Conservation (phyloP, 1,140 invertebrate species). For the Sitobion miscanthi region DNA sequence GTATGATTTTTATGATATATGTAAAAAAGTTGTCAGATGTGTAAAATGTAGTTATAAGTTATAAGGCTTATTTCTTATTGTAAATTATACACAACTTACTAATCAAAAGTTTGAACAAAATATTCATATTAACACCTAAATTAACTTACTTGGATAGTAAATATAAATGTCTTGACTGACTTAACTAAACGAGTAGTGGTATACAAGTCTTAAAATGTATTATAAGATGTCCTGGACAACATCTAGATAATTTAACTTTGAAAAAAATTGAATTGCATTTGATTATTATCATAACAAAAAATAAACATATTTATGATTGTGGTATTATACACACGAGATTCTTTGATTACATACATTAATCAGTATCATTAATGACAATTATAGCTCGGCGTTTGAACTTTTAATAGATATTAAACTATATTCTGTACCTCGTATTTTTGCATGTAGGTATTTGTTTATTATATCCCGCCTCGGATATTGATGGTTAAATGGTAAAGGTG, state of each 20-base stretch:
- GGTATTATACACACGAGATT: too few relatives aligned
- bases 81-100: neutral
- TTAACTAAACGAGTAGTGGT: neutral
- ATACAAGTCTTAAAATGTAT: neutral
- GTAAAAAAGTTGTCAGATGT: neutral
- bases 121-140: neutral
- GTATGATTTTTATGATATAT: neutral
- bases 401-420: neutral
- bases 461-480: neutral
- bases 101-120: neutral
- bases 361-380: neutral
- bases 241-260: neutral
- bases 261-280: neutral
- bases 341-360: too few relatives aligned
- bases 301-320: neutral
- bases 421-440: neutral
- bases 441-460: neutral
- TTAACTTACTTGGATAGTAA: neutral
- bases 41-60: neutral
- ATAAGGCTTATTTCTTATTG: neutral
- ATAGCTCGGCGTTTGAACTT: neutral
- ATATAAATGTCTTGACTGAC: too few relatives aligned
- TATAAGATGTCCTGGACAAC: neutral
- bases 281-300: neutral
- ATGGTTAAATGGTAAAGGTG: neutral